Evolutionary conservation across 2,888 invertebrate genomes (phyloP).

Genomic region (Lymantria monacha): DNA sequence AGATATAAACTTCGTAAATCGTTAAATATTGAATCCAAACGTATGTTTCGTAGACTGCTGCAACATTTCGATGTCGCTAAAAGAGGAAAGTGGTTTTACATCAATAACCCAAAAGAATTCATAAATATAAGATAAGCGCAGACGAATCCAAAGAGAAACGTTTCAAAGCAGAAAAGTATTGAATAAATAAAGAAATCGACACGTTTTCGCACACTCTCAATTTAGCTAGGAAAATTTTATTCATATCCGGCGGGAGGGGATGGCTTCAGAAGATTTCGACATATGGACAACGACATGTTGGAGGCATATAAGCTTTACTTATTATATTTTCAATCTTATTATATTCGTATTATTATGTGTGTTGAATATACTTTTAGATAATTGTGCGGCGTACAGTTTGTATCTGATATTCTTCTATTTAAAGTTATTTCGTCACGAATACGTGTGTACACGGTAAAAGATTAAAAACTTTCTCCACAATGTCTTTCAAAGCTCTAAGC

Average conservation of each 20-base stretch:
- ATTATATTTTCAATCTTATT: slow-evolving; percentile 47
- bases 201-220: slow-evolving; percentile 76
- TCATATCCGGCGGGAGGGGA: slow-evolving; percentile 68
- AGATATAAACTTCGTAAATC: not conserved
- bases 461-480: slow-evolving; percentile 68
- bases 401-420: slow-evolving; percentile 19
- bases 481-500: slow-evolving; percentile 64
- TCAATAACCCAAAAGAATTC: slow-evolving; percentile 62
- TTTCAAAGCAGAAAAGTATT: slow-evolving; percentile 73
- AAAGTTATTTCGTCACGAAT: slow-evolving; percentile 29
- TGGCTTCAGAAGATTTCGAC: slow-evolving; percentile 62
- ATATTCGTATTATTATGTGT: slow-evolving; percentile 18
- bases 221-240: slow-evolving; percentile 76
- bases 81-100: slow-evolving; percentile 53
- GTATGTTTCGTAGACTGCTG: slow-evolving; percentile 11
- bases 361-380: slow-evolving; percentile 23
- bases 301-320: slow-evolving; percentile 56
- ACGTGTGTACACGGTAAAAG: slow-evolving; percentile 50
- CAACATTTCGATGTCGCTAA: slow-evolving; percentile 37
- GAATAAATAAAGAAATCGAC: slow-evolving; percentile 79
- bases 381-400: slow-evolving; percentile 16
- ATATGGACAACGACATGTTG: slow-evolving; percentile 59
- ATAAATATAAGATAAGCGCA: slow-evolving; percentile 69
- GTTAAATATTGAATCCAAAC: not conserved
- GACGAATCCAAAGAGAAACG: slow-evolving; percentile 61